Evolutionary conservation across 2,888 invertebrate genomes (phyloP).

Genomic region (Timema podura): DNA sequence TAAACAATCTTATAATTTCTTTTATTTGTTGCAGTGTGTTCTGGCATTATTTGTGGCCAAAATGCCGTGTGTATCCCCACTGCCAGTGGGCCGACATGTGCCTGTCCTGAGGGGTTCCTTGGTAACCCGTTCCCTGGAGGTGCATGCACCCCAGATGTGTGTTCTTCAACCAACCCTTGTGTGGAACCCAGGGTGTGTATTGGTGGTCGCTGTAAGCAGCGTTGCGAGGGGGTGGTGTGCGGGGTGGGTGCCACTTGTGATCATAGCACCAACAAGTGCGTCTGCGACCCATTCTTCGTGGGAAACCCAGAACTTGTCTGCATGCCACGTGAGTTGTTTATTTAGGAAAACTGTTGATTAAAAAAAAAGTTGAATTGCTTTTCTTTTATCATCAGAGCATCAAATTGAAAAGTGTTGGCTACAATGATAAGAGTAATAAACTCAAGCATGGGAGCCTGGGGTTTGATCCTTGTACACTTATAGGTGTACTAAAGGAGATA

Average conservation of each 20-base stretch:
- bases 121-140: constrained; percentile 93
- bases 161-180: constrained; percentile 73
- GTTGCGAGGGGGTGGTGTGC: constrained; percentile 82
- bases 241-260: constrained; percentile 87
- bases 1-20: neutral
- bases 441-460: no score
- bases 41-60: constrained; percentile 69
- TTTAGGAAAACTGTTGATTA: no score
- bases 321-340: constrained; percentile 75
- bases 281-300: constrained; percentile 81
- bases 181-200: constrained; percentile 77
- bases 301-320: constrained; percentile 87
- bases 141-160: constrained; percentile 74
- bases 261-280: constrained; percentile 72
- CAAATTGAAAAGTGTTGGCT: no score
- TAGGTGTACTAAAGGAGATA: no score
- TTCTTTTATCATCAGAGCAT: no score
- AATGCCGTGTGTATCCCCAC: constrained; percentile 85
- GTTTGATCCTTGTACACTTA: no score
- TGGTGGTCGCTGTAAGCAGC: constrained; percentile 81
- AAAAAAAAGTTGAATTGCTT: no score
- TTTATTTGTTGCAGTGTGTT: constrained; percentile 57
- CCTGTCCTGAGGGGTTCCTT: constrained; percentile 78
- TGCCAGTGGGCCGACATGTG: constrained; percentile 79
- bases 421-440: no score